phyloP scores from a whole-genome alignment of 2,113 vertebrate genomes.

The Cyanocitta stelleri region DNA sequence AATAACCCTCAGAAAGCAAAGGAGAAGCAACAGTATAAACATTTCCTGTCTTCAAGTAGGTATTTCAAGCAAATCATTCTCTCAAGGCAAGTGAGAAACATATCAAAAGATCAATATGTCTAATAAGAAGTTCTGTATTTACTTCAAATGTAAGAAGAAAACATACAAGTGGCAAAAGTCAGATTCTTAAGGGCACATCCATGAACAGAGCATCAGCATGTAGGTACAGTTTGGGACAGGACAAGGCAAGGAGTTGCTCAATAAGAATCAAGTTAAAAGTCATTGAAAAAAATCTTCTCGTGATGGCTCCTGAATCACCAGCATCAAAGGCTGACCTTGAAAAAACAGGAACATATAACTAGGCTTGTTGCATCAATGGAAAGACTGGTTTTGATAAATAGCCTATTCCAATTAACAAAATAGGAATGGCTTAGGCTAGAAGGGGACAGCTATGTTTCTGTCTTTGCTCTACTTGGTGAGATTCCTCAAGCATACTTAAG shows the following conservation, averaged over 20 bases:
- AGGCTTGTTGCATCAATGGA: neutral
- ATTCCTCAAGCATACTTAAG: neutral
- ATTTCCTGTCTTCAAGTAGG: neutral
- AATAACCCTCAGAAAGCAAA: neutral
- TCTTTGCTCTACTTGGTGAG: neutral
- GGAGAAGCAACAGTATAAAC: neutral
- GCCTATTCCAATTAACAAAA: neutral
- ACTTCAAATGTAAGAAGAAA: neutral
- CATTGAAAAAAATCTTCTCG: neutral
- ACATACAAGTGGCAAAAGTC: neutral
- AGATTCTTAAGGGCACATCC: neutral
- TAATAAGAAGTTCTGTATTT: neutral
- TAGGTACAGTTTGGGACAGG: neutral
- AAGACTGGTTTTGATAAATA: neutral
- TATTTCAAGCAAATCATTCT: neutral
- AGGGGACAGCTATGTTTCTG: neutral
- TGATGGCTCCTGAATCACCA: neutral
- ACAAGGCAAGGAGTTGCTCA: neutral
- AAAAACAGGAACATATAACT: neutral
- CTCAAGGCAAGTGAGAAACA: neutral
- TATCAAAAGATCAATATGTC: neutral
- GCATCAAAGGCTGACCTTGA: neutral
- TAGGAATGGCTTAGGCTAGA: neutral
- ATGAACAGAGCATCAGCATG: fast-evolving
- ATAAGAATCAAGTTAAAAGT: neutral